A percentile compares a stretch with the other conserved stretches of the same genome.
These are phyloP conservation scores for Rhinopomastus cyanomelas DNA, from an alignment of 2,113 vertebrate genomes.

Conservation along the genomic window DNA sequence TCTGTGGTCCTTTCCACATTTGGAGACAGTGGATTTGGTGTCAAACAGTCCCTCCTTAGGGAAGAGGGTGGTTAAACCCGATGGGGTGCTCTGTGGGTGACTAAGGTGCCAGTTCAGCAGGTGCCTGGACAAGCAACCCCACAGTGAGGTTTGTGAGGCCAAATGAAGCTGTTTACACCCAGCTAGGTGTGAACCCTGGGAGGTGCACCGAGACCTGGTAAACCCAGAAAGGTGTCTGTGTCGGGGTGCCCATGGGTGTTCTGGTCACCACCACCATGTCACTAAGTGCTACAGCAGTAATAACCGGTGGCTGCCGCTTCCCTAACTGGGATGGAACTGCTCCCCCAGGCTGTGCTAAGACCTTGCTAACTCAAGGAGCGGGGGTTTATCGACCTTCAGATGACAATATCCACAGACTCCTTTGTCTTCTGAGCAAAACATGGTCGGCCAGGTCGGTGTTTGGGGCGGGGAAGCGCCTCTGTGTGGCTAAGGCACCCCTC, in stretches of 20 bases:
- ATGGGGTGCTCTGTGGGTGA: rapidly evolving
- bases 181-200: not conserved
- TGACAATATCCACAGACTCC: not conserved
- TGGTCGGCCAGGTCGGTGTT: not conserved
- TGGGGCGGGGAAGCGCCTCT: not conserved
- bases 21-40: too few relatives aligned
- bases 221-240: rapidly evolving
- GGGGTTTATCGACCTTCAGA: not conserved
- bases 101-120: rapidly evolving
- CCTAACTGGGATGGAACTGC: not conserved
- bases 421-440: not conserved
- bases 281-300: not conserved
- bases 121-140: rapidly evolving
- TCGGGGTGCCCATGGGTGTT: rapidly evolving
- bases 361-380: too few relatives aligned
- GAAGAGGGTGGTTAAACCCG: not conserved
- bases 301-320: not conserved
- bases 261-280: rapidly evolving
- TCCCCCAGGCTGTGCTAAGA: not conserved
- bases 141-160: not conserved
- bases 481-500: not conserved
- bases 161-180: rapidly evolving
- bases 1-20: not conserved
- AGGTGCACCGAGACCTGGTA: not conserved
- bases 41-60: too few relatives aligned